Percentiles rank a stretch among this genome's conserved stretches.
These are phyloP conservation scores for Xestoiulus laeticollis DNA, from an alignment of 2,888 invertebrate species.

Conservation along the genomic window DNA sequence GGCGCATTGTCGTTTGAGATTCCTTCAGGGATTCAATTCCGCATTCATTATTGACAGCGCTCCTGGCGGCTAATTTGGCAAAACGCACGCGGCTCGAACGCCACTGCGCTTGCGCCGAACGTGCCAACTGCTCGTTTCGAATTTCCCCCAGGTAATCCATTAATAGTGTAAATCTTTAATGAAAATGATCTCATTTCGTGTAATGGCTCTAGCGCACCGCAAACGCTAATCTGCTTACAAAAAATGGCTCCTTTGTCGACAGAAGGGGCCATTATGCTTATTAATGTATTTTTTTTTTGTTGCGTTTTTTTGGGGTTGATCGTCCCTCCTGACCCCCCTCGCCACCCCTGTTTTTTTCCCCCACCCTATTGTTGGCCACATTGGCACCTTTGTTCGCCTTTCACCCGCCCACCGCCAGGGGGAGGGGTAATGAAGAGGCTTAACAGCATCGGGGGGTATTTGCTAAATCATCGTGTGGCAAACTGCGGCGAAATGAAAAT, in stretches of 20 bases:
- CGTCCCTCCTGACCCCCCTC: background rate
- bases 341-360: background rate
- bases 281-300: background rate
- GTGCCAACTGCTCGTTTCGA: slow-evolving; percentile 33
- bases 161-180: slow-evolving; percentile 34
- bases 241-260: slow-evolving; percentile 33
- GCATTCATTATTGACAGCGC: slow-evolving; percentile 37
- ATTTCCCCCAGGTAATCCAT: slow-evolving; percentile 33
- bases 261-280: slow-evolving; percentile 37
- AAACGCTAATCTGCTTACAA: slow-evolving; percentile 37
- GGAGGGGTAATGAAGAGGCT: slow-evolving; percentile 2
- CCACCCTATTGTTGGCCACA: background rate
- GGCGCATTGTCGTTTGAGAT: background rate
- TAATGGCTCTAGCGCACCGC: slow-evolving; percentile 34
- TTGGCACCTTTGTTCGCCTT: background rate
- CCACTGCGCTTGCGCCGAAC: background rate
- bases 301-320: background rate
- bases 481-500: slow-evolving; percentile 10
- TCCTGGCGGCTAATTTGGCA: background rate
- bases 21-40: background rate
- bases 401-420: background rate
- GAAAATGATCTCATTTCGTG: slow-evolving; percentile 29
- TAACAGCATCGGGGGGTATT: background rate
- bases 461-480: slow-evolving; percentile 15
- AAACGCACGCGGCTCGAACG: background rate